Evolutionary conservation across 2,797 vertebrate species (phyloP).

Genomic region (Tapirus indicus): DNA sequence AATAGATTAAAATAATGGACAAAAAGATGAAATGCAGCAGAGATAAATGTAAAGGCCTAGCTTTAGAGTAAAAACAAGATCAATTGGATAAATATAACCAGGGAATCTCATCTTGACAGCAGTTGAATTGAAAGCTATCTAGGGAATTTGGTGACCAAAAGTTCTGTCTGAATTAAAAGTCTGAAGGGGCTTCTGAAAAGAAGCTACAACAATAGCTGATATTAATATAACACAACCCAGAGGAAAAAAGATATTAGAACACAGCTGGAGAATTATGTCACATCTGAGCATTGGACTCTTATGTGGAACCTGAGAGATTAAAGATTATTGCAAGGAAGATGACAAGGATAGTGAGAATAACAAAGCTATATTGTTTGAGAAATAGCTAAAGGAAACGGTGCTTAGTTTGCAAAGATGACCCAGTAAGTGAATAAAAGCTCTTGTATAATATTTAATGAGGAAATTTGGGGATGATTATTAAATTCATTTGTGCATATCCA

Average conservation of each 20-base stretch:
- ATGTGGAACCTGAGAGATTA: background rate
- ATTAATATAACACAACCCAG: background rate
- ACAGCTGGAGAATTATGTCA: background rate
- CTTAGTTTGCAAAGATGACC: background rate
- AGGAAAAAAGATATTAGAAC: background rate
- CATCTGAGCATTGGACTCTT: background rate
- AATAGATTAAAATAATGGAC: background rate
- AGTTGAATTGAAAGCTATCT: background rate
- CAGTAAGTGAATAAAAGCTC: background rate
- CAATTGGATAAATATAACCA: background rate
- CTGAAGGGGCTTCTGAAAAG: background rate
- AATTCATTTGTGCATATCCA: background rate
- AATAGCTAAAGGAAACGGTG: background rate
- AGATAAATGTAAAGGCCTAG: background rate
- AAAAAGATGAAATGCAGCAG: background rate
- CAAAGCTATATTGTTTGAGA: background rate
- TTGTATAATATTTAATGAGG: background rate
- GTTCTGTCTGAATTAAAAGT: background rate
- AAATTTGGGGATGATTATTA: background rate
- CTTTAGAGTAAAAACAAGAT: background rate
- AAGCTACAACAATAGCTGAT: background rate
- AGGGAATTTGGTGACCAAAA: background rate
- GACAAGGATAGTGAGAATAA: background rate
- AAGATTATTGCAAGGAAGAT: background rate
- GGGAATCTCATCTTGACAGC: background rate